Evolutionary conservation across 2,113 vertebrate species (phyloP), one percentile per base, ranked within the genome.

Genomic region (Abramis brama): DNA sequence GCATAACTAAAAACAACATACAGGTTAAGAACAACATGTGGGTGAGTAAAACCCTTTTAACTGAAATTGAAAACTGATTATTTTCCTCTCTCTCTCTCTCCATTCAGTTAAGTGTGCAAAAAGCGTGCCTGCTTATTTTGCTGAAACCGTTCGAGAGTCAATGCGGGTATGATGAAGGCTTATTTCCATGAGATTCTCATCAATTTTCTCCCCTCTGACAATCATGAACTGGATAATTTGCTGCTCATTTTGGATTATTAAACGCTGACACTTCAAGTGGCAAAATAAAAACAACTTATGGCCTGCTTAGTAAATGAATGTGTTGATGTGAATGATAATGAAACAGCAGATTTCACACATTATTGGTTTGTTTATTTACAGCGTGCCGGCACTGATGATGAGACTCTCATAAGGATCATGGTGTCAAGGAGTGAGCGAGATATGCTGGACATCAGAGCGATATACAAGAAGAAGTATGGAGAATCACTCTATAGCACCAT

Each of bases 321-420:
- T 70, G 45, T 52, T 82, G 47, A 2, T 55, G 10, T 52, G 43
- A 52, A 50, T 36, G 6, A 82, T 70, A 36, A 36, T 36, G 21
- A 25, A 25, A 17, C 7, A 33, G 25, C n/a, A 45, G 36, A 47
- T 66, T 81, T 81, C 59, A 62, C 7, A 39, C 57, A 50, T 68
- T 60, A 27, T 64, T 59, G 13, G 2, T 77, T 73, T 74, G 30
- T 43, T 17, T 66, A 27, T 59, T n/a, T 76, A 6, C 9, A 99
- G 98, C 96, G 97, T 30, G 96, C 97, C 6, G 98, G 98, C 57
- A 99, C 98, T 0, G 97, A 99, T 83, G 97, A 99, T n/a, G 92
- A 94, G 10, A 96, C 97, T 43, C 91, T 99, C 91, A 97, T 97
- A 91, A 95, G 97, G 91, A 92, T 97, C 27, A 92, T 99, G 94